Evolutionary conservation across 2,888 invertebrate species (phyloP).

Genomic region (Tricholauxania praeusta): DNA sequence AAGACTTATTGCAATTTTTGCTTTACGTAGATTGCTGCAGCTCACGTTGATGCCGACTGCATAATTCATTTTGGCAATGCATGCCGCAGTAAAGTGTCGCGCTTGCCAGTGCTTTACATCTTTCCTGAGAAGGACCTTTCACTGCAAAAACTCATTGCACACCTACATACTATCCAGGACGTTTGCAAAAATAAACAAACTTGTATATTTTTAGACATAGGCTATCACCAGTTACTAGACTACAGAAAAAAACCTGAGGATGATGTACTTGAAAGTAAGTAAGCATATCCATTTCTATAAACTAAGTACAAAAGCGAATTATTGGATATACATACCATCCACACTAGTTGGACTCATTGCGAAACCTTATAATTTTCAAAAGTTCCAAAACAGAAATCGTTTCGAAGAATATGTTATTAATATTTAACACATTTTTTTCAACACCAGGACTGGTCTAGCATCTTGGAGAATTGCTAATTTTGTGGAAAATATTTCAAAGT

Average conservation of each 20-base stretch:
- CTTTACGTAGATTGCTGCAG: constrained; percentile 82
- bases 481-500: no score
- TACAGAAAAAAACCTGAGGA: constrained; percentile 30
- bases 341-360: no score
- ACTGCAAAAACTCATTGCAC: constrained; percentile 65
- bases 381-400: no score
- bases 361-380: no score
- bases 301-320: neutral
- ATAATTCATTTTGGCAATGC: constrained; percentile 92
- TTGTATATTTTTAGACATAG: constrained; percentile 77
- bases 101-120: constrained; percentile 82
- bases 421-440: no score
- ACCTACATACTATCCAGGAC: constrained; percentile 60
- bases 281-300: neutral
- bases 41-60: constrained; percentile 87
- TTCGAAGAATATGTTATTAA: no score
- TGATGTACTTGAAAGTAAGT: constrained; percentile 21
- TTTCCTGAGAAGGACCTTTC: constrained; percentile 76
- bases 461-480: no score
- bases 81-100: constrained; percentile 82
- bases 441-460: no score
- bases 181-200: constrained; percentile 66
- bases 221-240: constrained; percentile 73
- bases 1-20: neutral
- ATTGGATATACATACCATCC: no score